phyloP scores from a whole-genome alignment of 92 coral and sea anemone genomes.

The Montipora capitata region DNA sequence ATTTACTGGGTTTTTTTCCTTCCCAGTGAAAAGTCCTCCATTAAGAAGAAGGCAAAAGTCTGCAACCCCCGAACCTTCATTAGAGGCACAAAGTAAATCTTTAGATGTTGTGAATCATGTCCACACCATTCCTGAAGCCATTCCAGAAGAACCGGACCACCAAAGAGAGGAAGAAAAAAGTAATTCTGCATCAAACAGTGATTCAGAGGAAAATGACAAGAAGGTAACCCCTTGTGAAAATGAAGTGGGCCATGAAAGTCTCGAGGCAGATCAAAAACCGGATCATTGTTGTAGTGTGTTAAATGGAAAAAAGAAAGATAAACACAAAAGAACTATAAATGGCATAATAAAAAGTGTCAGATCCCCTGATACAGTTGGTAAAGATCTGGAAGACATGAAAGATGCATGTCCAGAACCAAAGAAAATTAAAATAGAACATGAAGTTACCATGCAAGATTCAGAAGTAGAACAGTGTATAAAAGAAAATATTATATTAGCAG shows the following conservation, averaged over 20 bases:
- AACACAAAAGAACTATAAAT: conserved; percentile 55
- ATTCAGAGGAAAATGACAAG: background rate
- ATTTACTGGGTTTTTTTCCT: too few species aligned
- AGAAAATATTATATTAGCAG: conserved; percentile 26
- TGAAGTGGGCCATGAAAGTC: conserved; percentile 14
- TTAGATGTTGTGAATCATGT: conserved; percentile 20
- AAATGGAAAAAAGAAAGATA: conserved; percentile 47
- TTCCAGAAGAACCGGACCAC: conserved; percentile 20
- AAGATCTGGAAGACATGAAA: conserved; percentile 67
- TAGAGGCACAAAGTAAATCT: conserved; percentile 29
- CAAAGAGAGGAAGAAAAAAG: conserved; percentile 14
- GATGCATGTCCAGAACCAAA: conserved; percentile 69
- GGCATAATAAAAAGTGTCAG: conserved; percentile 58
- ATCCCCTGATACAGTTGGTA: conserved; percentile 72
- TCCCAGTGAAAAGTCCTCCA: conserved; percentile 81
- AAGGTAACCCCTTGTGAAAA: conserved; percentile 17
- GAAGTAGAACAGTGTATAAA: conserved; percentile 68
- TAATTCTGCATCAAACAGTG: background rate
- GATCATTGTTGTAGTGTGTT: conserved; percentile 19
- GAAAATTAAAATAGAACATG: conserved; percentile 84
- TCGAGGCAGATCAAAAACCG: conserved; percentile 9
- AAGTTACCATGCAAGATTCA: conserved; percentile 68
- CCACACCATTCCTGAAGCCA: conserved; percentile 27
- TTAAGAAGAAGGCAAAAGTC: conserved; percentile 83
- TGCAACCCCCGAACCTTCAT: conserved; percentile 84